These are phyloP conservation scores for Paedocypris sp. DNA, from an alignment of 2,113 vertebrate genomes.

Conservation along the genomic window DNA sequence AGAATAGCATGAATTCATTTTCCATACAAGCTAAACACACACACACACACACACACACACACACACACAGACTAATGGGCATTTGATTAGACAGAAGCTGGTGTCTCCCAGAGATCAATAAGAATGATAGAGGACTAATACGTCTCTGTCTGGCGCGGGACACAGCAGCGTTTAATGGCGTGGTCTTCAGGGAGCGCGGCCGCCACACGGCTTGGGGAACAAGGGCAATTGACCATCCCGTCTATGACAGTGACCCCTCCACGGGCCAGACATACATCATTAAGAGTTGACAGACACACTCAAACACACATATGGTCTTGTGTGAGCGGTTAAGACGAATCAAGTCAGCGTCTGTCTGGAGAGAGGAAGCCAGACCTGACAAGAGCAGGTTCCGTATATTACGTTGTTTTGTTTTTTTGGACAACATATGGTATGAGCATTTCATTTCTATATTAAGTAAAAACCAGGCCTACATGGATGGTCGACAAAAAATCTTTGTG, in stretches of 20 bases:
- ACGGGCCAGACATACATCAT: slow-evolving; percentile 59
- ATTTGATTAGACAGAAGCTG: slow-evolving; percentile 10
- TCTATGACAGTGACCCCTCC: slow-evolving; percentile 59
- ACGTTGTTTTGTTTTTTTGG: not conserved
- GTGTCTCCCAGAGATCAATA: slow-evolving; percentile 56
- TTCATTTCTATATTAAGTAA: too few relatives aligned
- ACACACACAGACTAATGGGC: slow-evolving; percentile 14
- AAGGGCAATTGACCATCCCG: slow-evolving; percentile 59
- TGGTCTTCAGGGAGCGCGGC: slow-evolving; percentile 44
- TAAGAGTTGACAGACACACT: slow-evolving; percentile 45
- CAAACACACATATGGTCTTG: slow-evolving; percentile 14
- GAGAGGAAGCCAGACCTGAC: not conserved
- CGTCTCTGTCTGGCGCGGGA: slow-evolving; percentile 56
- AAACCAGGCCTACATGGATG: too few relatives aligned
- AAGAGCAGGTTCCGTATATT: not conserved
- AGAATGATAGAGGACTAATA: slow-evolving; percentile 66
- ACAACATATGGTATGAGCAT: not conserved
- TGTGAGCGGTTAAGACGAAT: slow-evolving; percentile 7
- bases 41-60: not conserved
- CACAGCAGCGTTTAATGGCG: slow-evolving; percentile 51
- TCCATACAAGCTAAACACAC: slow-evolving; percentile 8
- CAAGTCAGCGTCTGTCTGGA: slow-evolving; percentile 5
- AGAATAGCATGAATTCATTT: slow-evolving; percentile 9
- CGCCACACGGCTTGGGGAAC: slow-evolving; percentile 50
- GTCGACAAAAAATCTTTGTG: too few relatives aligned